These are phyloP conservation scores for Trissolcus basalis DNA, from an alignment of 1,140 invertebrate species.

Conservation along the genomic window DNA sequence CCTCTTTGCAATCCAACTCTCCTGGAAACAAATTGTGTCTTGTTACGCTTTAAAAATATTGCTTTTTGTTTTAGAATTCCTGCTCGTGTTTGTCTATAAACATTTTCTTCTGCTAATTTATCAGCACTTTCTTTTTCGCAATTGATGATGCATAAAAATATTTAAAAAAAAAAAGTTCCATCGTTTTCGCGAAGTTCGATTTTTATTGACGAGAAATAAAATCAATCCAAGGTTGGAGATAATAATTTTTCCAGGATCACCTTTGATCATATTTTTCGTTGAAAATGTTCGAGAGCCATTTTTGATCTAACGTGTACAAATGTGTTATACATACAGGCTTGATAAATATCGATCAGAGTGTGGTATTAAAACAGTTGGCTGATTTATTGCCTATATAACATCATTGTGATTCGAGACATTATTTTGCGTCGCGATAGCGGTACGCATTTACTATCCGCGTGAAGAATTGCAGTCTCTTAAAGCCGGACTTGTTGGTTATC, in stretches of 20 bases:
- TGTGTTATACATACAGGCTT: background rate
- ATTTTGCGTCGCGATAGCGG: conserved; percentile 10
- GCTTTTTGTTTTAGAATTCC: too few species aligned
- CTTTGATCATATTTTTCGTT: too few species aligned
- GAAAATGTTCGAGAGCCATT: background rate
- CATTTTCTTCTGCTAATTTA: too few species aligned
- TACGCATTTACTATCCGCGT: conserved; percentile 8
- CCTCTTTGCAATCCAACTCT: background rate
- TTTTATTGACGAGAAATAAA: too few species aligned
- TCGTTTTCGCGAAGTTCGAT: background rate
- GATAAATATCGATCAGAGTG: conserved; percentile 6
- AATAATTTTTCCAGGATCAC: too few species aligned
- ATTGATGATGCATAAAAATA: too few species aligned
- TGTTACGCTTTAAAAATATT: too few species aligned
- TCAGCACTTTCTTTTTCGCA: too few species aligned
- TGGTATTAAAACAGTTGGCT: conserved; percentile 10
- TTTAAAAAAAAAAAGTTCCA: too few species aligned
- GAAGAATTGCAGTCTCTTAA: conserved; percentile 7
- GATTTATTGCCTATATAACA: conserved; percentile 15
- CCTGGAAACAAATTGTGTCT: background rate
- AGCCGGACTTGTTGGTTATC: conserved; percentile 5
- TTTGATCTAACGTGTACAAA: background rate
- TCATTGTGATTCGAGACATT: conserved; percentile 23
- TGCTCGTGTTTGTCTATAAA: too few species aligned
- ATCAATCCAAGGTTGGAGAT: too few species aligned